A percentile compares a stretch with the other conserved stretches of the same genome.
phyloP scores from a whole-genome alignment of 2,113 vertebrate species.

The Dasyornis broadbenti region DNA sequence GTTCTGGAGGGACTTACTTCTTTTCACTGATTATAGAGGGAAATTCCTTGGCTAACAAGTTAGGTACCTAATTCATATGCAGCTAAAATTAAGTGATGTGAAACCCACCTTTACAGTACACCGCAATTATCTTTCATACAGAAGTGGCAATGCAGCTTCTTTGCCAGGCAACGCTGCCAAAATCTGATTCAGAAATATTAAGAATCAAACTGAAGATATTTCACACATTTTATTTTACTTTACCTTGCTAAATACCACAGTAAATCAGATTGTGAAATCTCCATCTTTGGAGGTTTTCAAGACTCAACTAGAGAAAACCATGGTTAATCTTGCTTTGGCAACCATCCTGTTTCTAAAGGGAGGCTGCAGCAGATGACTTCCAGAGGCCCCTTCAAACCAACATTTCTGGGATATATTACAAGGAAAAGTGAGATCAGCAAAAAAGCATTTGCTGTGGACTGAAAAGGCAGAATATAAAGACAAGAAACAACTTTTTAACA shows the following conservation, averaged over 20 bases:
- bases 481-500: neutral
- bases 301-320: neutral
- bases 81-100: neutral
- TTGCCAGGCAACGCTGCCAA: neutral
- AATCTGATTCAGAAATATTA: neutral
- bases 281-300: neutral
- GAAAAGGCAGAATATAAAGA: neutral
- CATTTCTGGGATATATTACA: neutral
- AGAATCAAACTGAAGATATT: neutral
- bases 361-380: neutral
- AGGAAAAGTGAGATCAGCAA: neutral
- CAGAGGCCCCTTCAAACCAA: neutral
- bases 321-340: slow-evolving; percentile 2
- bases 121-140: neutral
- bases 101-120: neutral
- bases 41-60: neutral
- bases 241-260: neutral
- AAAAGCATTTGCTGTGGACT: neutral
- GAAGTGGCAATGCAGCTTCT: neutral
- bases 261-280: neutral
- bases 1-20: neutral
- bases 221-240: neutral
- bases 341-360: neutral
- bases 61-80: neutral
- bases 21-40: neutral